These are phyloP conservation scores for Eledone cirrhosa DNA, from an alignment of 2,888 invertebrate species.

Conservation along the genomic window DNA sequence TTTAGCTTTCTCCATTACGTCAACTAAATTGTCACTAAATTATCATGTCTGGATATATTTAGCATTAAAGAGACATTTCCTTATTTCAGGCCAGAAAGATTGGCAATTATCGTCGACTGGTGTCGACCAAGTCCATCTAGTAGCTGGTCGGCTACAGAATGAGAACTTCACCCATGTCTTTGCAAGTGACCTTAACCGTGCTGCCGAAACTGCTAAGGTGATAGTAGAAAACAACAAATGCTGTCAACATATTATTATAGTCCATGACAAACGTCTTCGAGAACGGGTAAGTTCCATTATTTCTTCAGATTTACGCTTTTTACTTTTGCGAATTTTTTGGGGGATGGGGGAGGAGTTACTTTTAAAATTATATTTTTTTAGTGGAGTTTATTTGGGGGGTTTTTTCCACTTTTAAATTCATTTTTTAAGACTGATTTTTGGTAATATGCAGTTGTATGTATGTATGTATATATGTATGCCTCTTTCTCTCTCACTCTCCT, in stretches of 20 bases:
- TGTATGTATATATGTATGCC: too few relatives aligned
- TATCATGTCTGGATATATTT: too few relatives aligned
- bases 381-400: too few relatives aligned
- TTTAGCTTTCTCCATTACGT: too few relatives aligned
- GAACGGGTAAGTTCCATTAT: slow-evolving; percentile 49
- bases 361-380: too few relatives aligned
- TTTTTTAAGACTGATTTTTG: too few relatives aligned
- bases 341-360: too few relatives aligned
- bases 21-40: too few relatives aligned
- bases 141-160: slow-evolving; percentile 51
- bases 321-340: too few relatives aligned
- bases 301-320: neutral
- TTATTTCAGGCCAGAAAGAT: slow-evolving; percentile 55
- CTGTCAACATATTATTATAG: slow-evolving; percentile 39
- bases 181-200: slow-evolving; percentile 58
- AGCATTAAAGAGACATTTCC: neutral
- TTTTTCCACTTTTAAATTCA: too few relatives aligned
- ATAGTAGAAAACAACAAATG: slow-evolving; percentile 49
- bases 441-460: too few relatives aligned
- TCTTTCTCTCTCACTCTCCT: too few relatives aligned
- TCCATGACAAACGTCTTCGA: slow-evolving; percentile 50
- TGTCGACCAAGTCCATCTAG: slow-evolving; percentile 52
- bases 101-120: slow-evolving; percentile 57
- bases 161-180: slow-evolving; percentile 59
- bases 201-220: slow-evolving; percentile 52